Evolutionary conservation across 2,888 invertebrate species (phyloP), one percentile per base, ranked within the genome.

Genomic region (Polyommatus icarus): DNA sequence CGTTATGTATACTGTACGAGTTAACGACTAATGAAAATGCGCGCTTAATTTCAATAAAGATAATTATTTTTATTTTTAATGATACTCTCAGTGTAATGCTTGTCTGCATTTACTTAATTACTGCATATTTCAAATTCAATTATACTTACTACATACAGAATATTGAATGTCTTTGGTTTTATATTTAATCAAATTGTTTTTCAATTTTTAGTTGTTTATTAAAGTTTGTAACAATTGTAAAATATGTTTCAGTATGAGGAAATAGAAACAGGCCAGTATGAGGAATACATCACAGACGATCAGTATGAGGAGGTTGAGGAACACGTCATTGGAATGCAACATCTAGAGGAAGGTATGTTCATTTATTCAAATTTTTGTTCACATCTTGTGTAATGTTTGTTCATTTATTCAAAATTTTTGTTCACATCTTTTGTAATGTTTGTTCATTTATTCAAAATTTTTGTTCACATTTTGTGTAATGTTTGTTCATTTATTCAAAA

Each of bases 231-330:
- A 6, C 20, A n/a, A 12, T 50, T 54, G 54, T 54, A 1, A 54
- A 54, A 18, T 72, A 61, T 32, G 72, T 90, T 90, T 10, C 88
- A 94, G 94, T 94, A 94, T 78, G 94, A 94, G 82, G 94, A 94
- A 80, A 94, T 94, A 83, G 94, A 94, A 79, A 84, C 94, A 0
- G 91, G 90, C 0, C 94, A 94, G 71, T 94, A 94, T 61, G 94
- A 94, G 77, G 94, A 94, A 82, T 94, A 94, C 82, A 94, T 94
- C 54, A 93, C 94, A 0, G 94, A 94, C 80, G 94, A 94, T 77
- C 94, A 94, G 76, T 94, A 94, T 79, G 94, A 94, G 57, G 94
- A 94, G 71, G 94, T 94, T 1, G 94, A 94, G 73, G 94, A 94
- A 71, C 94, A 94, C 80, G 94, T 94, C 59, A 94, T 94, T 59